phyloP scores from a whole-genome alignment of 2,888 invertebrate species.

The Iphiclides podalirius region DNA sequence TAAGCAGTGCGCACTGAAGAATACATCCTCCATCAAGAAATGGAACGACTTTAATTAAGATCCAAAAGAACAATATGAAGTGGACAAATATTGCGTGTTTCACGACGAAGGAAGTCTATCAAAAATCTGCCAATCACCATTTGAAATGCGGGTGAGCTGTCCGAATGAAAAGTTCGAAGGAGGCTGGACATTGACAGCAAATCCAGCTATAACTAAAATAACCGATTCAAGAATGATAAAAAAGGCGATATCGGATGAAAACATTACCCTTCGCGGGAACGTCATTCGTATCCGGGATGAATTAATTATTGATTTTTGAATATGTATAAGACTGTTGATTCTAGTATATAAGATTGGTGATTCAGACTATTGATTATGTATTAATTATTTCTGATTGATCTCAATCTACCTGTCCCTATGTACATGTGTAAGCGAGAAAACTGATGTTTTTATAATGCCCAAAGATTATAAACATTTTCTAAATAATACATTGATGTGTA shows the following conservation, averaged over 20 bases:
- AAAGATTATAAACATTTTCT: too few species aligned
- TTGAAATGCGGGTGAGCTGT: constrained; percentile 23
- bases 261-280: constrained; percentile 25
- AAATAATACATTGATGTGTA: too few species aligned
- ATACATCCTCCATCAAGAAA: constrained; percentile 23
- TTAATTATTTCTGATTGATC: too few species aligned
- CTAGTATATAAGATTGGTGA: too few species aligned
- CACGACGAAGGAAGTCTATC: constrained; percentile 25
- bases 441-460: too few species aligned
- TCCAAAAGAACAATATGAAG: constrained; percentile 20
- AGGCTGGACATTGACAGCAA: constrained; percentile 26
- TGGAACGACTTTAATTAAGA: constrained; percentile 20
- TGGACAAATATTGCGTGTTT: constrained; percentile 27
- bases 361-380: too few species aligned
- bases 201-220: constrained; percentile 22
- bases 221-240: constrained; percentile 11
- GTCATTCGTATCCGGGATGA: constrained; percentile 25
- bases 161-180: constrained; percentile 26
- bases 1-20: too few species aligned
- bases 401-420: too few species aligned
- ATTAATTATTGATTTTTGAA: constrained; percentile 2
- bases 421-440: too few species aligned
- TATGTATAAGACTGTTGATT: too few species aligned
- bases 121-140: constrained; percentile 21
- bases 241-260: constrained; percentile 22